Evolutionary conservation across 2,888 invertebrate genomes (phyloP).

Genomic region (Meandrusa payeni): DNA sequence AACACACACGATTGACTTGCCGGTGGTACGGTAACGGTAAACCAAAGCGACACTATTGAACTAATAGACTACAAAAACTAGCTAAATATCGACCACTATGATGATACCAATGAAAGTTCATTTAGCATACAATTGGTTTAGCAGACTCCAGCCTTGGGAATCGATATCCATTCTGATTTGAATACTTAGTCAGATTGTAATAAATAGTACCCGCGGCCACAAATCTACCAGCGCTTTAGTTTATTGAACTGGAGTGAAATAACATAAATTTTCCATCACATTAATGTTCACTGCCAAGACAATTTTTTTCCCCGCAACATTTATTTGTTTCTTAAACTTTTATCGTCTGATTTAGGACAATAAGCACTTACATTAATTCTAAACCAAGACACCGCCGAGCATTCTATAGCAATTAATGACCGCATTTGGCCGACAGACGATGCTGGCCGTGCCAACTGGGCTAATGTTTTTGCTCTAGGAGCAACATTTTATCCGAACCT

Average conservation of each 20-base stretch:
- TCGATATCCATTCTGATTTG: too few relatives aligned
- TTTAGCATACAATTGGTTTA: too few relatives aligned
- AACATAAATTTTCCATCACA: slow-evolving; percentile 19
- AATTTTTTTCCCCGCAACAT: slow-evolving; percentile 5
- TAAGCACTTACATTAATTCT: slow-evolving; percentile 24
- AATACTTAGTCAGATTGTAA: too few relatives aligned
- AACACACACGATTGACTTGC: too few relatives aligned
- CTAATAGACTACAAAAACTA: too few relatives aligned
- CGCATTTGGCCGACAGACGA: slow-evolving; percentile 25
- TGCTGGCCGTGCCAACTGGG: slow-evolving; percentile 19
- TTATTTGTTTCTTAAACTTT: slow-evolving; percentile 22
- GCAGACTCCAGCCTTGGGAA: too few relatives aligned
- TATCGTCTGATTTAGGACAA: slow-evolving; percentile 21
- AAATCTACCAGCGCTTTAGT: slow-evolving; percentile 1
- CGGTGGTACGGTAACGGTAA: too few relatives aligned
- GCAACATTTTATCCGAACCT: too few relatives aligned
- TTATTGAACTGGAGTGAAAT: slow-evolving; percentile 15
- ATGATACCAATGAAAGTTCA: too few relatives aligned
- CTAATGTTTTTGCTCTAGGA: slow-evolving; percentile 17
- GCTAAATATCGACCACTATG: too few relatives aligned
- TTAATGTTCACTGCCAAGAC: slow-evolving; percentile 13
- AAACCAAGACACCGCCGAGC: slow-evolving; percentile 18
- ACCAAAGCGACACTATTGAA: too few relatives aligned
- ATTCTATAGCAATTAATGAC: slow-evolving; percentile 21
- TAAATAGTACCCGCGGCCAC: too few relatives aligned